Percentiles rank a stretch among this genome's conserved stretches.
Evolutionary conservation across 2,888 invertebrate genomes (phyloP).

Genomic region (Phengaris alcon): DNA sequence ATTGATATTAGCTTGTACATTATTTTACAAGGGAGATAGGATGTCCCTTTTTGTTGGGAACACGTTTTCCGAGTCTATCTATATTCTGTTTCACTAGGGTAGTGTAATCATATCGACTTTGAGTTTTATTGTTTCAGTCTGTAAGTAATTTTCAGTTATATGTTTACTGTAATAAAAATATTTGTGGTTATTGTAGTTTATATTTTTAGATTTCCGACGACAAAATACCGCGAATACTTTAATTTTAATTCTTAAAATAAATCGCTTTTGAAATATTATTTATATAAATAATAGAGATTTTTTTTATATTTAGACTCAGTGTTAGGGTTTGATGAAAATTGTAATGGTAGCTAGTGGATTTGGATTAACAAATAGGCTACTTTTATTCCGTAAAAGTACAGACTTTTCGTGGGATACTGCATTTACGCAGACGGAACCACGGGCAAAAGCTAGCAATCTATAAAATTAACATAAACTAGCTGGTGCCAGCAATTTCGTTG

Average conservation of each 20-base stretch:
- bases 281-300: too few relatives aligned
- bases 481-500: too few relatives aligned
- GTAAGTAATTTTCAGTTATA: constrained; percentile 29
- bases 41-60: constrained; percentile 69
- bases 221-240: background rate
- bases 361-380: too few relatives aligned
- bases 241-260: background rate
- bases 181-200: constrained; percentile 4
- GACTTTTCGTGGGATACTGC: too few relatives aligned
- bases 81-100: constrained; percentile 60
- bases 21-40: constrained; percentile 47
- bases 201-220: constrained; percentile 2
- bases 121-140: constrained; percentile 35
- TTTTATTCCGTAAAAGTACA: too few relatives aligned
- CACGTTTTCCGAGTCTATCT: constrained; percentile 60
- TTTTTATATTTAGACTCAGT: too few relatives aligned
- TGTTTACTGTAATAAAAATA: constrained; percentile 10
- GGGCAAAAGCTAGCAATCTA: too few relatives aligned
- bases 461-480: too few relatives aligned
- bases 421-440: too few relatives aligned
- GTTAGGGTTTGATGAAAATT: too few relatives aligned
- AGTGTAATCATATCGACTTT: constrained; percentile 52
- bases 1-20: constrained; percentile 29
- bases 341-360: too few relatives aligned
- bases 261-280: too few relatives aligned